phyloP scores from a whole-genome alignment of 2,113 vertebrate genomes.

The Coturnix japonica region DNA sequence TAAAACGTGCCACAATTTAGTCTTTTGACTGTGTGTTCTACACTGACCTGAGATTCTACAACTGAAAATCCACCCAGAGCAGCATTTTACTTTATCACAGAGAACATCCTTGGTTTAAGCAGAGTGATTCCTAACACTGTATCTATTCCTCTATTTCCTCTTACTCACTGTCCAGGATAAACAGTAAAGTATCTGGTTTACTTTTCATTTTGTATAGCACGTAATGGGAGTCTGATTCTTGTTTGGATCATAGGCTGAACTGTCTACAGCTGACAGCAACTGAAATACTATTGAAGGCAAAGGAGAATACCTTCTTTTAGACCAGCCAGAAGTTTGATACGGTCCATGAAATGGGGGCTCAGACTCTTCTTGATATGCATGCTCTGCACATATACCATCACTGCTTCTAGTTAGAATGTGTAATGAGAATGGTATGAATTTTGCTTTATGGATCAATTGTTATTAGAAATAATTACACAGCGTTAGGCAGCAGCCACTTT shows the following conservation, averaged over 20 bases:
- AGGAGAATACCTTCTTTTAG: not conserved
- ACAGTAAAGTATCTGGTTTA: not conserved
- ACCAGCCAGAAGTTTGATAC: not conserved
- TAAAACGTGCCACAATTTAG: not conserved
- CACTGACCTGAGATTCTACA: not conserved
- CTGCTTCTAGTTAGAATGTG: constrained; percentile 19
- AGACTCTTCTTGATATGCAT: constrained; percentile 42
- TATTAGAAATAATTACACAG: constrained; percentile 76
- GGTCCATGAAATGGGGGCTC: not conserved
- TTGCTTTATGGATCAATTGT: constrained; percentile 56
- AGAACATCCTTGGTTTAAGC: not conserved
- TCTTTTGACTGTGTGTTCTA: not conserved
- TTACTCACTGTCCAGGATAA: not conserved
- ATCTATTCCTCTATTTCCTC: not conserved
- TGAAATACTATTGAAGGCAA: not conserved
- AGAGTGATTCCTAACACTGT: not conserved
- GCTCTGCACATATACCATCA: constrained; percentile 1
- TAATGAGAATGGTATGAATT: constrained; percentile 44
- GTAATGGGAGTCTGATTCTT: not conserved
- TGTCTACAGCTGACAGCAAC: not conserved
- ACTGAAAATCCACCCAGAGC: constrained; percentile 28
- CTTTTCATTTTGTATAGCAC: not conserved
- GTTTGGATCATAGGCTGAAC: not conserved
- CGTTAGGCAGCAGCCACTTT: constrained; percentile 60
- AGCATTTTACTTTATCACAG: constrained; percentile 23